Percentiles rank a stretch among this genome's conserved stretches.
Evolutionary conservation across 2,113 vertebrate genomes (phyloP).

Genomic region (Dasyornis broadbenti): DNA sequence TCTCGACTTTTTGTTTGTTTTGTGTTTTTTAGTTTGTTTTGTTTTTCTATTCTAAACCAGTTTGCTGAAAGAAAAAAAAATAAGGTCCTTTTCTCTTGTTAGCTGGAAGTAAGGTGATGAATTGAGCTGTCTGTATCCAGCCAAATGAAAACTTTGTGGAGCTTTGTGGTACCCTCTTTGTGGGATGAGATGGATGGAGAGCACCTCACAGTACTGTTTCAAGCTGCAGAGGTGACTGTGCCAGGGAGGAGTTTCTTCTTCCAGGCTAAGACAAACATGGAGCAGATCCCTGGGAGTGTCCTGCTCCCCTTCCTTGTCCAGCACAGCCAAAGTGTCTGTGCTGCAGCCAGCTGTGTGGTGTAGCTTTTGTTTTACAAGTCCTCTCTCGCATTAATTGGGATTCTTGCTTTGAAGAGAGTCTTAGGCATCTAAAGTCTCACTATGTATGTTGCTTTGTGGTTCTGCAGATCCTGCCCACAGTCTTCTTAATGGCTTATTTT

Average conservation of each 20-base stretch:
- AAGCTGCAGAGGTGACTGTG: not conserved
- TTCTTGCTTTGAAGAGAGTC: conserved; percentile 41
- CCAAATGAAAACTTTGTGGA: not conserved
- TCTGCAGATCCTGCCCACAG: conserved; percentile 4
- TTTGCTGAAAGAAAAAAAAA: not conserved
- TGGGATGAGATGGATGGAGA: not conserved
- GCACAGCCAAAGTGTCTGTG: not conserved
- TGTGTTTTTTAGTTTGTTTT: not conserved
- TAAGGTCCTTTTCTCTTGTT: not conserved
- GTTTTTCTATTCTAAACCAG: not conserved
- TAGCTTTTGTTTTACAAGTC: not conserved
- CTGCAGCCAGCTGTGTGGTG: not conserved
- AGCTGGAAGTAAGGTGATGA: not conserved
- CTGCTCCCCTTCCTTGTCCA: not conserved
- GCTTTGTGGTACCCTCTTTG: not conserved
- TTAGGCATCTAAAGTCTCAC: not conserved
- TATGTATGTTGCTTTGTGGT: not conserved
- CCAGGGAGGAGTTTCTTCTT: not conserved
- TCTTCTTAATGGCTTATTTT: not conserved
- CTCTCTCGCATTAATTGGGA: conserved; percentile 10
- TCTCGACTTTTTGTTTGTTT: not conserved
- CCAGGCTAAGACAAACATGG: not conserved
- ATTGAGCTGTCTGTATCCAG: not conserved
- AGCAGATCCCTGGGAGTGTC: not conserved
- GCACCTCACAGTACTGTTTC: not conserved